A percentile compares a stretch with the other conserved stretches of the same genome.
Evolutionary conservation across 1,140 invertebrate species (phyloP).

Genomic region (Probaryconus sp.): DNA sequence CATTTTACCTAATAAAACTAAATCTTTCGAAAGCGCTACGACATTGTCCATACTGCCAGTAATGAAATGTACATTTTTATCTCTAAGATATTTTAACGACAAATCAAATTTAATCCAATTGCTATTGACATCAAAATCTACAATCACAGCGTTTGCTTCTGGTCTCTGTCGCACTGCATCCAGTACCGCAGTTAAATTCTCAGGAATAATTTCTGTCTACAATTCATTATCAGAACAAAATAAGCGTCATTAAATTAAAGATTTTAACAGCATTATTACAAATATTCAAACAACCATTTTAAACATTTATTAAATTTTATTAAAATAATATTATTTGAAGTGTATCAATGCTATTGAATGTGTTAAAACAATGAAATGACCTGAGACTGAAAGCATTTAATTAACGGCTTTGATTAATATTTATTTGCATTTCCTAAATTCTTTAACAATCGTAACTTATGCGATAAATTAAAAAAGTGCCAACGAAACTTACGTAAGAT

Average conservation of each 20-base stretch:
- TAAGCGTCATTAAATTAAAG: no score
- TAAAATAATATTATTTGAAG: neutral
- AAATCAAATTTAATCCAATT: conserved; percentile 65
- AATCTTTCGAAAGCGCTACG: conserved; percentile 61
- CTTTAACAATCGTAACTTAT: conserved; percentile 44
- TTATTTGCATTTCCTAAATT: conserved; percentile 4
- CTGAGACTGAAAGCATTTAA: no score
- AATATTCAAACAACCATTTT: no score
- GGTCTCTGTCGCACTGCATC: conserved; percentile 30
- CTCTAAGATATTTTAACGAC: conserved; percentile 39
- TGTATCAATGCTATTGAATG: no score
- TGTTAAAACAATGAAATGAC: neutral
- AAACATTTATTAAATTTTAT: neutral
- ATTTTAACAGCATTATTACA: neutral
- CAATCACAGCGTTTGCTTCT: conserved; percentile 65
- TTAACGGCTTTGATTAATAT: no score
- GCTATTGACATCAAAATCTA: conserved; percentile 61
- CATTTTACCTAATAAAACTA: conserved; percentile 73
- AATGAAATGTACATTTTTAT: conserved; percentile 60
- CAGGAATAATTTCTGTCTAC: conserved; percentile 49
- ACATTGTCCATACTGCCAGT: conserved; percentile 55
- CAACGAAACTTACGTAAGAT: conserved; percentile 55
- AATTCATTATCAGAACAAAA: no score
- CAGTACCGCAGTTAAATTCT: conserved; percentile 2
- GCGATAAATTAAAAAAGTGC: conserved; percentile 10